These are phyloP conservation scores for Hypena proboscidalis DNA, from an alignment of 2,888 invertebrate genomes.

Conservation along the genomic window DNA sequence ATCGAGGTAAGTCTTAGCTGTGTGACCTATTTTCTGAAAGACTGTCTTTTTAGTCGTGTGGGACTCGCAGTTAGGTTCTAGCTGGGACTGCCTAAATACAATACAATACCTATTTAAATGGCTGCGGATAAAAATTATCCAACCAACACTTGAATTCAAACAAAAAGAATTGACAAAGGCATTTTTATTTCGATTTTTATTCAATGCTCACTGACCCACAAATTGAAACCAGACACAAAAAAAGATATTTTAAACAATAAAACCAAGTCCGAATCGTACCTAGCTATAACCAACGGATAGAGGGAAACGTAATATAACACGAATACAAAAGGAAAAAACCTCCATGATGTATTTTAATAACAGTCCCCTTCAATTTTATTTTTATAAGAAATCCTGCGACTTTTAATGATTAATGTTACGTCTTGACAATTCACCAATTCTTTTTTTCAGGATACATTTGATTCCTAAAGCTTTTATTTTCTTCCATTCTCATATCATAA, in stretches of 20 bases:
- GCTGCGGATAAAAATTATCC: too few species aligned
- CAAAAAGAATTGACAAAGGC: too few species aligned
- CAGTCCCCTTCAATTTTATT: background rate
- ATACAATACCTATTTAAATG: too few species aligned
- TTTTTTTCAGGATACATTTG: background rate
- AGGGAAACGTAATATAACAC: background rate
- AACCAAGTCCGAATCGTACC: background rate
- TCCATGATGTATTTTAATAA: slow-evolving; percentile 1
- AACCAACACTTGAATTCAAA: too few species aligned
- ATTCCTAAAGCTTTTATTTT: background rate
- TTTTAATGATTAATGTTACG: background rate
- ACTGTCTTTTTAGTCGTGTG: too few species aligned
- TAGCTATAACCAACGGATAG: too few species aligned
- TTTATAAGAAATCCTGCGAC: background rate
- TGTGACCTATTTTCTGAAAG: too few species aligned
- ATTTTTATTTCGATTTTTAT: too few species aligned
- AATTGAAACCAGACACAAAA: slow-evolving; percentile 15
- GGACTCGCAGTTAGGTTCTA: too few species aligned
- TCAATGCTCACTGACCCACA: background rate
- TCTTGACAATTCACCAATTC: background rate
- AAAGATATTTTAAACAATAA: slow-evolving; percentile 17
- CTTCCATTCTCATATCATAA: background rate
- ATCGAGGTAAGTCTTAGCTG: too few species aligned
- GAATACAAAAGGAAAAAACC: background rate
- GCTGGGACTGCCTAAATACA: too few species aligned